Evolutionary conservation across 2,888 invertebrate species (phyloP), one percentile per base, ranked within the genome.

Genomic region (Lasiommata megera): DNA sequence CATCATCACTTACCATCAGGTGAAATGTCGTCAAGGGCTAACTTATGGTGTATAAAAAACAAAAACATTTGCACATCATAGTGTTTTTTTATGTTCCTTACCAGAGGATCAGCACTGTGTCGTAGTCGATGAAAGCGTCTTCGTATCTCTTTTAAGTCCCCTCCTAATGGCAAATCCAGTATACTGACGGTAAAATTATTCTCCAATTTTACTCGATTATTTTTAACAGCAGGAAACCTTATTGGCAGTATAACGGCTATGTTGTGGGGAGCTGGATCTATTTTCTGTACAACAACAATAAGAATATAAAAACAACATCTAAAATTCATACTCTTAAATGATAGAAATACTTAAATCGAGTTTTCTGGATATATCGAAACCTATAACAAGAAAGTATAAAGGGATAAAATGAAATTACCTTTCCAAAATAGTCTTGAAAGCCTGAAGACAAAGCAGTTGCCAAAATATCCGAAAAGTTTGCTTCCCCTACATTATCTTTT

Each of bases 171-270:
- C 0, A 92, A 71, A 55, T 87, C 81, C 51, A 92, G 64, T 58
- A 92, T 74, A 1, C 88, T 88, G 8, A 92, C 88, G 6, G 91
- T 89, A 66, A 92, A 92, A 61, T 84, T 80, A 64, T 92, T 92
- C 54, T 82, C 76, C 37, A 92, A 63, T 31, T 68, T 71, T 29
- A 77, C 63, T 41, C 64, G 64, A 36, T 65, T 62, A 41, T 67
- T 56, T 31, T 59, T 57, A 40, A 66, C 14, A 44, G 72, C 68
- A 16, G 77, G 71, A 56, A 80, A 74, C 67, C 79, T 76, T 44
- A 80, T 69, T 43, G 83, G 81, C 48, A 82, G 65, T 38, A 83
- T 73, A 40, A 82, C 77, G 54, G 80, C 78, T 65, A 83, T 71
- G 16, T 79, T 70, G 37, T 77, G 74, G 47, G 83, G 82, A 63